A percentile compares a stretch with the other conserved stretches of the same genome.
phyloP scores from a whole-genome alignment of 2,888 invertebrate genomes.

The Thera obeliscata region DNA sequence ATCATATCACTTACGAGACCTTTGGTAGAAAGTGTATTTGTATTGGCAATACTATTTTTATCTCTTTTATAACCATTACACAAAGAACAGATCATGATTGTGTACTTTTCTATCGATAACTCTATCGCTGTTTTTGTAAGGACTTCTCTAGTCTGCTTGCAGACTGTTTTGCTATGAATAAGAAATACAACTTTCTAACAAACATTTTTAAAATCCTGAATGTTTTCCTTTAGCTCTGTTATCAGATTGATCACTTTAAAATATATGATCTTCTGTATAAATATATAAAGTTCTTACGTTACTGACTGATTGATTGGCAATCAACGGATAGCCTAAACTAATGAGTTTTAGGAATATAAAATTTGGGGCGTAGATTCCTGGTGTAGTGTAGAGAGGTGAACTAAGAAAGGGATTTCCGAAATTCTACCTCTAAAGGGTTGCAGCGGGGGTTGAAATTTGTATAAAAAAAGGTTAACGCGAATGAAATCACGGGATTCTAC shows the following conservation, averaged over 20 bases:
- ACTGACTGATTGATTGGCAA: no score
- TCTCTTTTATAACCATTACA: slow-evolving; percentile 60
- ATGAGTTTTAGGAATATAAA: no score
- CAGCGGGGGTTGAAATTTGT: no score
- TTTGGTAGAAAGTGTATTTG: slow-evolving; percentile 70
- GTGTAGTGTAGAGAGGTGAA: no score
- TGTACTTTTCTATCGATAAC: slow-evolving; percentile 38
- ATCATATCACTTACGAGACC: slow-evolving; percentile 77
- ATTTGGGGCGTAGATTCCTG: no score
- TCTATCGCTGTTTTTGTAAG: slow-evolving; percentile 29
- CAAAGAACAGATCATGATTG: slow-evolving; percentile 48
- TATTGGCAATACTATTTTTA: slow-evolving; percentile 70
- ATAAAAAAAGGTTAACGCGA: no score
- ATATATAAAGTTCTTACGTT: no score
- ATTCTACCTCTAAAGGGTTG: no score
- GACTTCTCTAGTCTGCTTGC: slow-evolving; percentile 31
- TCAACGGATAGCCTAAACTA: no score
- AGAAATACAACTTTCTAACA: slow-evolving; percentile 5
- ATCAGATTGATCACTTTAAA: neutral
- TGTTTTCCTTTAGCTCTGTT: neutral
- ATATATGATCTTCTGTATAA: no score
- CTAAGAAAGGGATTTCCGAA: no score
- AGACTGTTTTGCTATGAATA: slow-evolving; percentile 13
- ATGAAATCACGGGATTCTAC: no score
- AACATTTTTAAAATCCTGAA: slow-evolving; percentile 11